phyloP scores from a whole-genome alignment of 2,888 invertebrate species.

The Tetheella fluctuosa region DNA sequence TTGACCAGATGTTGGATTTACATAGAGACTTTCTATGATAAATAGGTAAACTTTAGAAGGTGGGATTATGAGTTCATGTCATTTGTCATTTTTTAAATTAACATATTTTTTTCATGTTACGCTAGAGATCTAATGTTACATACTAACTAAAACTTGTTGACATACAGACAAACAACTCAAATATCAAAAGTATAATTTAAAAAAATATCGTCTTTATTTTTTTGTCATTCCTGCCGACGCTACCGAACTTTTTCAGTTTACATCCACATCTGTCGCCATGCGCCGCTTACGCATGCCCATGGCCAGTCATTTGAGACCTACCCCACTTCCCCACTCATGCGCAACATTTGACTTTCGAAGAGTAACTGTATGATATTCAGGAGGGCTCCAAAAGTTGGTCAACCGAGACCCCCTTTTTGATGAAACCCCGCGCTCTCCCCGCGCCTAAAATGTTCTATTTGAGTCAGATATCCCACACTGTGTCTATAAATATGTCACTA shows the following conservation, averaged over 20 bases:
- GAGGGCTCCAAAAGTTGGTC: constrained; percentile 50
- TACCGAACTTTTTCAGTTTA: constrained; percentile 72
- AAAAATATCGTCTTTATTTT: not conserved
- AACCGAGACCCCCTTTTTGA: constrained; percentile 44
- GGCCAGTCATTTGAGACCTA: constrained; percentile 53
- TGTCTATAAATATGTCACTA: constrained; percentile 63
- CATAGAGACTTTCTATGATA: no score
- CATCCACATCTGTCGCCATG: constrained; percentile 79
- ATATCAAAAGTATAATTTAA: not conserved
- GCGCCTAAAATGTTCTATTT: constrained; percentile 73
- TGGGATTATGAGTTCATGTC: no score
- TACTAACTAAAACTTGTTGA: not conserved
- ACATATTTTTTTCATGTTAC: not conserved
- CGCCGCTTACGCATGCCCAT: constrained; percentile 58
- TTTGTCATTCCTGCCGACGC: constrained; percentile 40
- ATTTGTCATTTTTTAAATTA: no score
- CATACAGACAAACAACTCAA: not conserved
- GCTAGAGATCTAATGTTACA: not conserved
- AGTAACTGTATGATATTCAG: constrained; percentile 23
- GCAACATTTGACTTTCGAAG: constrained; percentile 21
- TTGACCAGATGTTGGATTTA: not conserved
- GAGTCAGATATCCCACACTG: constrained; percentile 65
- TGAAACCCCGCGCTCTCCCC: constrained; percentile 40
- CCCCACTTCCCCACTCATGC: constrained; percentile 28
- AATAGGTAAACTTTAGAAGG: no score